Evolutionary conservation across 2,888 invertebrate genomes (phyloP).

Genomic region (Tenthredo mesomela): DNA sequence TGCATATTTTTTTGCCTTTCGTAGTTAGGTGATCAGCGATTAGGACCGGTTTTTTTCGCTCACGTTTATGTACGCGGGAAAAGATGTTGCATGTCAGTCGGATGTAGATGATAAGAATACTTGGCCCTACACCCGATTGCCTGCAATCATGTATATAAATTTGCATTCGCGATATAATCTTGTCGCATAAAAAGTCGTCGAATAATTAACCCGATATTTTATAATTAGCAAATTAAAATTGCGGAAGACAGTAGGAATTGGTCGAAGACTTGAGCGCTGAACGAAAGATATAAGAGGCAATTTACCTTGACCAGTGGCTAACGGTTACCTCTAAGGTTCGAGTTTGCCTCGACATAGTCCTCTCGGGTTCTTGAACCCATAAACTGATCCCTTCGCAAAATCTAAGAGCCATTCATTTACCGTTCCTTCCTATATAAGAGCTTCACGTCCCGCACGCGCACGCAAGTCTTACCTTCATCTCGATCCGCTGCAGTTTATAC

Average conservation of each 20-base stretch:
- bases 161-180: background rate
- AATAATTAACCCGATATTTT: background rate
- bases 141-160: background rate
- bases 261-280: background rate
- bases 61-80: background rate
- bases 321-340: background rate
- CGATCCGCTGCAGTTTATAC: background rate
- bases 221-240: background rate
- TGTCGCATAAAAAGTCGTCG: background rate
- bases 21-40: background rate
- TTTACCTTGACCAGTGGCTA: slow-evolving; percentile 31
- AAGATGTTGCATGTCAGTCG: background rate
- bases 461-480: background rate
- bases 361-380: slow-evolving; percentile 46
- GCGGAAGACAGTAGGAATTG: background rate
- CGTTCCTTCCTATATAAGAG: background rate
- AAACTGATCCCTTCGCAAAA: slow-evolving; percentile 51
- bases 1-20: background rate
- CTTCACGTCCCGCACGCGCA: background rate
- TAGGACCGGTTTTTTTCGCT: background rate
- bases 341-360: slow-evolving; percentile 5
- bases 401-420: slow-evolving; percentile 47
- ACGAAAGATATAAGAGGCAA: background rate
- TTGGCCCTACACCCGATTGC: slow-evolving; percentile 13
- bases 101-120: slow-evolving; percentile 3